phyloP scores from a whole-genome alignment of 1,140 invertebrate species.

The Drosophila aff. region DNA sequence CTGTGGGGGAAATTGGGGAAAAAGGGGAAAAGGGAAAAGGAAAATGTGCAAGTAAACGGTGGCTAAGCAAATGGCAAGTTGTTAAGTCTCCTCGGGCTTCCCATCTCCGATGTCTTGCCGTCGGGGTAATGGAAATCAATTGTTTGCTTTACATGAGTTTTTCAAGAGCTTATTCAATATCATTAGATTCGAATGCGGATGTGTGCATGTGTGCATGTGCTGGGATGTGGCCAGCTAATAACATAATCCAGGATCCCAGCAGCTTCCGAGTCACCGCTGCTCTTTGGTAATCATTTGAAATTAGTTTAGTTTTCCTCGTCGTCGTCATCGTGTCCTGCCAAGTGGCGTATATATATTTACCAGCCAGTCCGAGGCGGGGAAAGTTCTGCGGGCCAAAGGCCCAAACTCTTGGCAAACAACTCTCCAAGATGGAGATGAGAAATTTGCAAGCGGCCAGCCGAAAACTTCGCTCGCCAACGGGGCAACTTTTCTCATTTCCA shows the following conservation, averaged over 20 bases:
- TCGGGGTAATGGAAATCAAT: conserved; percentile 78
- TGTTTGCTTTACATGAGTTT: conserved; percentile 82
- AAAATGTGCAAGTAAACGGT: conserved; percentile 79
- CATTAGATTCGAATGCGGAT: conserved; percentile 71
- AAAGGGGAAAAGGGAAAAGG: conserved; percentile 13
- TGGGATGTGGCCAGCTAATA: conserved; percentile 21
- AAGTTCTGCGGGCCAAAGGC: conserved; percentile 42
- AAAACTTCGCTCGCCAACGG: conserved; percentile 43
- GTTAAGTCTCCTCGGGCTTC: conserved; percentile 58
- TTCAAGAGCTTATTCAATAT: conserved; percentile 83
- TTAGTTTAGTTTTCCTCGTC: conserved; percentile 23
- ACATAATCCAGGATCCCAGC: conserved; percentile 31
- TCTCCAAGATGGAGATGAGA: conserved; percentile 46
- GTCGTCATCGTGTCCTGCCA: not conserved
- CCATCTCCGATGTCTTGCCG: conserved; percentile 41
- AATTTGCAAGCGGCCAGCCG: conserved; percentile 44
- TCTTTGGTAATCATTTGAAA: conserved; percentile 42
- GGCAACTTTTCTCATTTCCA: conserved; percentile 61
- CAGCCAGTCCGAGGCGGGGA: conserved; percentile 14
- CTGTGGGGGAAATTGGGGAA: not conserved
- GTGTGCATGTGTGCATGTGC: conserved; percentile 5
- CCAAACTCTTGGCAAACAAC: conserved; percentile 52
- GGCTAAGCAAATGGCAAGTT: conserved; percentile 79
- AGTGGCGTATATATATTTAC: conserved; percentile 21
- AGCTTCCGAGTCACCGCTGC: conserved; percentile 6